phyloP scores from a whole-genome alignment of 2,888 invertebrate genomes.

The Platypus cylindrus region DNA sequence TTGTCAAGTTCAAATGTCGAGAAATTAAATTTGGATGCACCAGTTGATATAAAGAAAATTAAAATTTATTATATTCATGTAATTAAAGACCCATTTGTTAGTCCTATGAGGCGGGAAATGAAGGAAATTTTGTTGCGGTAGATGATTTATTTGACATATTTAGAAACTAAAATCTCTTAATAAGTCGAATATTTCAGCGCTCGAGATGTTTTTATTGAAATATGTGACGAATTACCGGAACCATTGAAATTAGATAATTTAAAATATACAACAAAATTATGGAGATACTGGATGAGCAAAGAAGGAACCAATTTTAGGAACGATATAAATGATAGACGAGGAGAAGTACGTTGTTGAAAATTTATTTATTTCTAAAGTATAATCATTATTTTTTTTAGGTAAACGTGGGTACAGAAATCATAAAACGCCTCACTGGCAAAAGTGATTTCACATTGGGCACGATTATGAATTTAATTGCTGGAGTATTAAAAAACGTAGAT shows the following conservation, averaged over 20 bases:
- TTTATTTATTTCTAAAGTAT: not conserved
- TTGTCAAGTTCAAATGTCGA: slow-evolving; percentile 42
- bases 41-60: slow-evolving; percentile 52
- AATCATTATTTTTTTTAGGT: slow-evolving; percentile 25
- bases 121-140: slow-evolving; percentile 30
- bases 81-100: slow-evolving; percentile 59
- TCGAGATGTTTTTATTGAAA: slow-evolving; percentile 34
- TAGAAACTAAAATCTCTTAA: slow-evolving; percentile 10
- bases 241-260: slow-evolving; percentile 32
- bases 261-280: slow-evolving; percentile 49
- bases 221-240: slow-evolving; percentile 22
- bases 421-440: slow-evolving; percentile 51
- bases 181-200: slow-evolving; percentile 25
- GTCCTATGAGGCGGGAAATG: slow-evolving; percentile 56
- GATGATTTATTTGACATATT: slow-evolving; percentile 15
- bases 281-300: slow-evolving; percentile 64
- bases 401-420: slow-evolving; percentile 41
- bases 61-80: slow-evolving; percentile 66
- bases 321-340: slow-evolving; percentile 51
- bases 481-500: slow-evolving; percentile 51
- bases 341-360: slow-evolving; percentile 29
- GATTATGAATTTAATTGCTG: slow-evolving; percentile 52
- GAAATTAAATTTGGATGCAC: slow-evolving; percentile 44
- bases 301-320: slow-evolving; percentile 52
- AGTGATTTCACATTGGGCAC: slow-evolving; percentile 52